These are phyloP conservation scores for Tautogolabrus adspersus DNA, from an alignment of 2,113 vertebrate genomes.

Conservation along the genomic window DNA sequence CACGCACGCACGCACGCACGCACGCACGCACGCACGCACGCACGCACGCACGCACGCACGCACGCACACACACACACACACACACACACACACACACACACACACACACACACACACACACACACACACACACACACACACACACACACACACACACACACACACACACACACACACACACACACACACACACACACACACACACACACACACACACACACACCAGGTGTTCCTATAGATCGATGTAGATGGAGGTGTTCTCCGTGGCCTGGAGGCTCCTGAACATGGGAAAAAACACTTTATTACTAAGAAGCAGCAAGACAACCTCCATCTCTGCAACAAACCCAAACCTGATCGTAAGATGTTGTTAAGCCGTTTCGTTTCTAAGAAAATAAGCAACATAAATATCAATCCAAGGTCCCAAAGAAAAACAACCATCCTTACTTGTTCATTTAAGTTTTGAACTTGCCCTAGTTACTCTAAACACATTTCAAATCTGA, in stretches of 20 bases:
- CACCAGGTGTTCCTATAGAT: conserved; percentile 7
- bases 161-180: neutral
- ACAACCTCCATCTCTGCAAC: neutral
- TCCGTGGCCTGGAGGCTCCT: neutral
- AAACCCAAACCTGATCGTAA: neutral
- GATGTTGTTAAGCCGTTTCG: neutral
- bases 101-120: neutral
- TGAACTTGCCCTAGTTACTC: no score
- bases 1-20: neutral
- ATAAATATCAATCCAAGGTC: neutral
- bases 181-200: neutral
- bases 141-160: neutral
- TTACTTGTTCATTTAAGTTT: no score
- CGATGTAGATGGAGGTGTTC: conserved; percentile 43
- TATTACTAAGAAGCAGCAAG: neutral
- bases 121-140: neutral
- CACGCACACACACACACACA: neutral
- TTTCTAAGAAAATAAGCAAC: conserved; percentile 1
- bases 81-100: neutral
- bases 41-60: no score
- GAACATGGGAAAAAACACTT: conserved; percentile 15
- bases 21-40: neutral
- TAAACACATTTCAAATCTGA: no score
- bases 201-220: neutral
- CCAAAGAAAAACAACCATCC: neutral